phyloP scores from a whole-genome alignment of 2,888 invertebrate genomes.

The Drosophila nigritarsus region DNA sequence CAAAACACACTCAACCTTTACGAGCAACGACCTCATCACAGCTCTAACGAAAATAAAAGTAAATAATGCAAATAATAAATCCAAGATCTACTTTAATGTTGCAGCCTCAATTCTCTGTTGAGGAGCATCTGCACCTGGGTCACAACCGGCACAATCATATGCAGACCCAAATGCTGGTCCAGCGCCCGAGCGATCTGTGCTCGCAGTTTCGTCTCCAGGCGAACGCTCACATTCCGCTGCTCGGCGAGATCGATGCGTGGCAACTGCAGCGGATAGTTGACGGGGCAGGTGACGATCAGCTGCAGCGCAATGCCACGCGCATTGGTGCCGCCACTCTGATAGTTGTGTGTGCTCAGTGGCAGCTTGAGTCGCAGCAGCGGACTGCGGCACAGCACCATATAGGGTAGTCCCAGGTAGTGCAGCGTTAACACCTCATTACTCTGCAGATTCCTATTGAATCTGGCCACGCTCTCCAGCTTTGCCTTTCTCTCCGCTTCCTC shows the following conservation, averaged over 20 bases:
- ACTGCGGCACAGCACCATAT: slow-evolving; percentile 52
- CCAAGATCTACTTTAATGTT: slow-evolving; percentile 27
- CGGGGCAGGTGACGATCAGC: slow-evolving; percentile 62
- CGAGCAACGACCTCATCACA: slow-evolving; percentile 1
- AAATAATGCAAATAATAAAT: background rate
- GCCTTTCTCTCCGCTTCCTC: background rate
- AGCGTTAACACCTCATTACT: slow-evolving; percentile 62
- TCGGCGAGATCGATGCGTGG: slow-evolving; percentile 60
- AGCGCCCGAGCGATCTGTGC: slow-evolving; percentile 47
- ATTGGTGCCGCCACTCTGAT: slow-evolving; percentile 23
- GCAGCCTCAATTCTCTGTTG: slow-evolving; percentile 39
- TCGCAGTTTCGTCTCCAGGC: slow-evolving; percentile 46
- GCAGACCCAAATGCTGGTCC: slow-evolving; percentile 60
- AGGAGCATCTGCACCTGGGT: slow-evolving; percentile 62
- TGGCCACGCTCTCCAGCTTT: slow-evolving; percentile 4
- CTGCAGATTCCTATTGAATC: slow-evolving; percentile 50
- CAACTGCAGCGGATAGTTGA: slow-evolving; percentile 53
- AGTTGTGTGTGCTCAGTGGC: slow-evolving; percentile 60
- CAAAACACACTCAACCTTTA: slow-evolving; percentile 58
- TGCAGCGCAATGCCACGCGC: slow-evolving; percentile 58
- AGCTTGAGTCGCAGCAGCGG: slow-evolving; percentile 55
- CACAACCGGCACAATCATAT: slow-evolving; percentile 68
- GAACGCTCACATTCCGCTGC: slow-evolving; percentile 53
- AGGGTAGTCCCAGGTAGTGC: slow-evolving; percentile 67
- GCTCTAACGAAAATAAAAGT: background rate